Percentiles rank a stretch among this genome's conserved stretches.
Evolutionary conservation across 1,140 invertebrate species (phyloP).

Genomic region (Neodiprion fabricii): DNA sequence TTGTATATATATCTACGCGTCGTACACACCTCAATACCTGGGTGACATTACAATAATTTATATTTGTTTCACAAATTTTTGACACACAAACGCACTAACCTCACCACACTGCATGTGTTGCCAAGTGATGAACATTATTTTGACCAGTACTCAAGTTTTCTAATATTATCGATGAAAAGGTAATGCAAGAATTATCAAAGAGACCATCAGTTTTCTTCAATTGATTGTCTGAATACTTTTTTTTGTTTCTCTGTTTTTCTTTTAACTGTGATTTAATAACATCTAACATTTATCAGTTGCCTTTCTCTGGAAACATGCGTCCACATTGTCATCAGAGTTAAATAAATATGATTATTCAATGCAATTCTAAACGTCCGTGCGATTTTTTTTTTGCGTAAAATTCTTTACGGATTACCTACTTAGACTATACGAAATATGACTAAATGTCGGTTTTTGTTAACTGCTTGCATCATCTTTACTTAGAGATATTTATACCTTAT

Average conservation of each 20-base stretch:
- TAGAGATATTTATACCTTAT: not conserved
- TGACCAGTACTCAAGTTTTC: not conserved
- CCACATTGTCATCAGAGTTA: too few relatives aligned
- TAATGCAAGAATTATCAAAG: slow-evolving; percentile 1
- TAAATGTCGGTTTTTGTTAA: not conserved
- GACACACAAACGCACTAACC: not conserved
- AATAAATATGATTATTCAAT: too few relatives aligned
- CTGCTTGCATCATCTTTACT: not conserved
- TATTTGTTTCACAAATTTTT: slow-evolving; percentile 3
- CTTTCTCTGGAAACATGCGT: too few relatives aligned
- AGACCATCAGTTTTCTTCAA: not conserved
- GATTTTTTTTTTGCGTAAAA: too few relatives aligned
- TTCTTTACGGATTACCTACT: too few relatives aligned
- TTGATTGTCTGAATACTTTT: not conserved
- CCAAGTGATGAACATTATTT: not conserved
- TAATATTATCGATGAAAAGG: not conserved
- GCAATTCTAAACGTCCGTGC: too few relatives aligned
- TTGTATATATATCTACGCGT: not conserved
- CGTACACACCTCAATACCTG: not conserved
- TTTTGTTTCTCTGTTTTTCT: not conserved
- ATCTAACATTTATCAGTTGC: too few relatives aligned
- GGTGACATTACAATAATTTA: not conserved
- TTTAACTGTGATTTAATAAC: not conserved
- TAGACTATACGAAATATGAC: not conserved
- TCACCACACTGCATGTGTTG: not conserved